A percentile compares a stretch with the other conserved stretches of the same genome.
Evolutionary conservation across 1,140 invertebrate species (phyloP).

Genomic region (Homalodisca vitripennis): DNA sequence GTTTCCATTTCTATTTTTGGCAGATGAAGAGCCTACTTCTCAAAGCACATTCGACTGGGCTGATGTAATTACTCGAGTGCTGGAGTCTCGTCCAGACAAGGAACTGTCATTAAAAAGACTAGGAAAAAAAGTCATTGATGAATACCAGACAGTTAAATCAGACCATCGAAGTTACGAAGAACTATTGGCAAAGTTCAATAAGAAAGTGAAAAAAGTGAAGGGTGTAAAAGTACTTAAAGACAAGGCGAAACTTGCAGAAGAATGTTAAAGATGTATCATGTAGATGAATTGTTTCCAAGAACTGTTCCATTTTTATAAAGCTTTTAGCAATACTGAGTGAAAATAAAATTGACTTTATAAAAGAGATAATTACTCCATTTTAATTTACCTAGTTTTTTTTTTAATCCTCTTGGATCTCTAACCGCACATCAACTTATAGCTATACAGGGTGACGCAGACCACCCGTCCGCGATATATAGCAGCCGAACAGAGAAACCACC

Average conservation of each 20-base stretch:
- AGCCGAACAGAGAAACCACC: too few relatives aligned
- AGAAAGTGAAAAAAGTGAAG: constrained; percentile 33
- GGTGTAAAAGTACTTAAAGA: constrained; percentile 35
- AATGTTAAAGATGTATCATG: too few relatives aligned
- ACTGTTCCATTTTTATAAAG: too few relatives aligned
- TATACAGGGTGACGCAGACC: too few relatives aligned
- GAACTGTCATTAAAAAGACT: constrained; percentile 34
- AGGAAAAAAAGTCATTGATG: constrained; percentile 32
- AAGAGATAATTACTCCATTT: too few relatives aligned
- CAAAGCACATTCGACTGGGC: constrained; percentile 30
- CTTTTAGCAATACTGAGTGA: too few relatives aligned
- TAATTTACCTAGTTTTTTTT: too few relatives aligned
- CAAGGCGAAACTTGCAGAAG: constrained; percentile 32
- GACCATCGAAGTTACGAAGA: constrained; percentile 31
- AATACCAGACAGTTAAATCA: constrained; percentile 30
- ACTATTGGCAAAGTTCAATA: constrained; percentile 34
- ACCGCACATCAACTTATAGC: too few relatives aligned
- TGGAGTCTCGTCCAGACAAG: constrained; percentile 19
- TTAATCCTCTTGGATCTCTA: too few relatives aligned
- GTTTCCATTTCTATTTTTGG: neutral
- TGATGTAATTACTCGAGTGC: constrained; percentile 30
- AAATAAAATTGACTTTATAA: too few relatives aligned
- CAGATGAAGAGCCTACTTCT: neutral
- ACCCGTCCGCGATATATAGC: too few relatives aligned
- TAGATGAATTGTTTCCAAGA: too few relatives aligned